Evolutionary conservation across 2,888 invertebrate species (phyloP), one percentile per base, ranked within the genome.

Genomic region (Melanchra persicariae): DNA sequence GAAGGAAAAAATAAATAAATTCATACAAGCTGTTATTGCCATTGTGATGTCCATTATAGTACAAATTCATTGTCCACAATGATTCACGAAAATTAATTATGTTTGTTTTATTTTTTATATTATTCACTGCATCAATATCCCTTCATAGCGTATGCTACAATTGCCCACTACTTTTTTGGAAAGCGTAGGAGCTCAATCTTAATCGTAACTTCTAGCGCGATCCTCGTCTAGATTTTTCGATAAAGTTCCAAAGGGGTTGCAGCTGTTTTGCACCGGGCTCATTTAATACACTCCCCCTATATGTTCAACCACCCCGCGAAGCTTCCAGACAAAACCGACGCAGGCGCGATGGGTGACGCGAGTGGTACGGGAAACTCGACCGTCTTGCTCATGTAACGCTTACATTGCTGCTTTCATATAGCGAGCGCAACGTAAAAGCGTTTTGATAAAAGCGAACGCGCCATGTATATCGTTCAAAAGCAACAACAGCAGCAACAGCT

Each of bases 1-100:
- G 87, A 89, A 88, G 89, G 86, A 86, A 89, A 87, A 85, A 84
- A 81, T 84, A 79, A 87, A 88, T 89, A 86, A 85, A 87, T 85
- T 87, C 79, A 85, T 85, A 83, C 84, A 84, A 83, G 71, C 83
- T 79, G 78, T 87, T 88, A 88, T 86, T 88, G 87, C 84, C 88
- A 90, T 91, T 91, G 89, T 89, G 82, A 85, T 90, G 88, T 89
- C 74, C 87, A 84, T 79, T 82, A 77, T 54, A 63, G 63, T 79
- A 82, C 66, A 79, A 71, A 79, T 79, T 77, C 67, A 84, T 82
- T 85, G 83, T 83, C 67, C 80, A 80, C 79, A 76, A 87, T 89
- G 89, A 90, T 82, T 91, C 89, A 89, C 87, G 67, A 84, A 83
- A 83, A 81, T 84, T 61, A 63, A 80, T 70, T 78, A 54, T 58